Evolutionary conservation across 2,888 invertebrate species (phyloP).

Genomic region (Chymomyza fuscimana): DNA sequence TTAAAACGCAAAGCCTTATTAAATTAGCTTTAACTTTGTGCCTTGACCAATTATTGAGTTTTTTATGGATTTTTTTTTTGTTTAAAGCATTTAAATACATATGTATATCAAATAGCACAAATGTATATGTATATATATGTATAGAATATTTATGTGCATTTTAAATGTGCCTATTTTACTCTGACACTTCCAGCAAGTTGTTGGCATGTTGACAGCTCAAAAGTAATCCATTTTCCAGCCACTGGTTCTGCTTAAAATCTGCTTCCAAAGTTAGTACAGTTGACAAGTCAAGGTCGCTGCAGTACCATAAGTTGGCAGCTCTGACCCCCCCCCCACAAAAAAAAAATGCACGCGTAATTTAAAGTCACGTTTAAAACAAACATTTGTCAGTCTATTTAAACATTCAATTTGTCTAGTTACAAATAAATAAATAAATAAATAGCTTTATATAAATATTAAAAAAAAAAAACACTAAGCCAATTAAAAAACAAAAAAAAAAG

Average conservation of each 20-base stretch:
- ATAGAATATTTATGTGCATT: no score
- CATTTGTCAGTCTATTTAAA: constrained; percentile 73
- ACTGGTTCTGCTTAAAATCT: neutral
- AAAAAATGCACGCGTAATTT: neutral
- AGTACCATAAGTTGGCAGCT: neutral
- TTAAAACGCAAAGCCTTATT: no score
- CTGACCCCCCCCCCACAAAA: neutral
- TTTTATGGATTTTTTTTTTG: no score
- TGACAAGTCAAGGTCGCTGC: constrained; percentile 6
- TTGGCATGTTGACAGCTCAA: neutral
- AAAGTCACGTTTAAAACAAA: constrained; percentile 53
- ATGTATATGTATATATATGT: no score
- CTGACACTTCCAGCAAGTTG: neutral
- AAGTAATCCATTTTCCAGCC: neutral
- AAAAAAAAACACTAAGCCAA: constrained; percentile 29
- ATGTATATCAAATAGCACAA: no score
- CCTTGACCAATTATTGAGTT: no score
- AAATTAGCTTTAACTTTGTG: no score
- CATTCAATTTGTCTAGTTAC: constrained; percentile 69
- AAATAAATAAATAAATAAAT: constrained; percentile 61
- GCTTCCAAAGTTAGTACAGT: no score
- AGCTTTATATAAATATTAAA: constrained; percentile 58
- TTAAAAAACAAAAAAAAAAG: constrained; percentile 36
- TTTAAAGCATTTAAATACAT: no score
- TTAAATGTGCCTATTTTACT: no score